These are phyloP conservation scores for Physella acuta DNA, from an alignment of 1,140 invertebrate genomes.

Conservation along the genomic window DNA sequence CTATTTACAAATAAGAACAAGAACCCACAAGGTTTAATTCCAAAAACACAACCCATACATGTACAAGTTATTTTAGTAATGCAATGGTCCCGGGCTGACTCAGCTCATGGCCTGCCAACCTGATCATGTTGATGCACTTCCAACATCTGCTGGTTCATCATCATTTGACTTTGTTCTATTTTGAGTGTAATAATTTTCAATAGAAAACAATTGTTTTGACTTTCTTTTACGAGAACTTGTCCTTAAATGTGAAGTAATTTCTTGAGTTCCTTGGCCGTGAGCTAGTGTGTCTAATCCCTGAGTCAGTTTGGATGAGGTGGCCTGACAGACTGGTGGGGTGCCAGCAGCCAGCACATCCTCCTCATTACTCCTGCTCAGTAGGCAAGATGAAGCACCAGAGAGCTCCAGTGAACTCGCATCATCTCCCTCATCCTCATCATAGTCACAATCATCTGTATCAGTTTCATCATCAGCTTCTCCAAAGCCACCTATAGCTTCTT, in stretches of 20 bases:
- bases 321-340: background rate
- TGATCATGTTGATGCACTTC: too few relatives aligned
- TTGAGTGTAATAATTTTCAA: constrained; percentile 46
- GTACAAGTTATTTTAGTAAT: too few relatives aligned
- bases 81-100: too few relatives aligned
- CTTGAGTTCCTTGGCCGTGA: background rate
- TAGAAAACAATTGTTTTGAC: constrained; percentile 51
- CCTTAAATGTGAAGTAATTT: constrained; percentile 26
- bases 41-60: too few relatives aligned
- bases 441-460: constrained; percentile 10
- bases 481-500: constrained; percentile 24
- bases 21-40: too few relatives aligned
- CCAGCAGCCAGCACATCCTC: background rate
- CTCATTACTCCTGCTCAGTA: background rate
- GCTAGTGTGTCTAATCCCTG: too few relatives aligned
- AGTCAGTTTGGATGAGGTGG: background rate
- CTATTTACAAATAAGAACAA: too few relatives aligned
- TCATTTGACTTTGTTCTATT: background rate
- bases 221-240: constrained; percentile 50
- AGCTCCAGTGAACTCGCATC: background rate
- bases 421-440: background rate
- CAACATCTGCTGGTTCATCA: too few relatives aligned
- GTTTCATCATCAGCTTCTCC: constrained; percentile 19
- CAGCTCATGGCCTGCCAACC: too few relatives aligned
- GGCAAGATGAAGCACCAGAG: background rate